Evolutionary conservation across 1,140 invertebrate species (phyloP).

Genomic region (Dolichoris vasculosae): DNA sequence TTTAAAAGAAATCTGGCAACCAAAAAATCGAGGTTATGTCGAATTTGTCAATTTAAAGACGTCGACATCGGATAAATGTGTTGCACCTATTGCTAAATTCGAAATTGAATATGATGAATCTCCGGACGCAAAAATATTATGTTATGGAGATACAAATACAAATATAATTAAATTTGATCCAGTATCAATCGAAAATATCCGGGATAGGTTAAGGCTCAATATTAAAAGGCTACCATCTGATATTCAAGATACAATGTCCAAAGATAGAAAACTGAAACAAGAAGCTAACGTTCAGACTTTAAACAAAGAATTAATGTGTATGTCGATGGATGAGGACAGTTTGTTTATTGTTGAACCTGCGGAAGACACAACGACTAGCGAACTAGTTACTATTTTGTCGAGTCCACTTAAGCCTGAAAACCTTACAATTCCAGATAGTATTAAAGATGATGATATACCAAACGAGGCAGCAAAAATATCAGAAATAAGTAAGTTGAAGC

Average conservation of each 20-base stretch:
- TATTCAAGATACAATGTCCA: background rate
- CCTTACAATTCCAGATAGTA: background rate
- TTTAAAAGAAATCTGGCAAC: slow-evolving; percentile 70
- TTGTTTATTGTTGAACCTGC: slow-evolving; percentile 71
- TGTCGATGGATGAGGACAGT: slow-evolving; percentile 78
- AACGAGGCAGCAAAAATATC: slow-evolving; percentile 19
- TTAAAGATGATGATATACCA: background rate
- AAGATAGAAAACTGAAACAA: background rate
- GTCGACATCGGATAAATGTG: background rate
- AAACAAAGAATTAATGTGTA: slow-evolving; percentile 64
- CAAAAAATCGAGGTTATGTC: slow-evolving; percentile 81
- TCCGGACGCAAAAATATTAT: slow-evolving; percentile 58
- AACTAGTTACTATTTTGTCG: slow-evolving; percentile 75
- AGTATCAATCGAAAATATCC: slow-evolving; percentile 68
- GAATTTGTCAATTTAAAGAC: slow-evolving; percentile 78
- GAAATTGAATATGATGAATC: slow-evolving; percentile 66
- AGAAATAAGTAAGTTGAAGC: slow-evolving; percentile 20
- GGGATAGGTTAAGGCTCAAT: slow-evolving; percentile 54
- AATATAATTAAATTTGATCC: slow-evolving; percentile 70
- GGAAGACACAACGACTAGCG: slow-evolving; percentile 77
- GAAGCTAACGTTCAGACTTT: background rate
- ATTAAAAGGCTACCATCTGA: background rate
- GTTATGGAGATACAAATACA: slow-evolving; percentile 56
- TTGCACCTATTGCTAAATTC: slow-evolving; percentile 67
- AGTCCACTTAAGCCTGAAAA: slow-evolving; percentile 74